Evolutionary conservation across 2,113 vertebrate species (phyloP), one percentile per base, ranked within the genome.

Genomic region (Mastomys natalensis): DNA sequence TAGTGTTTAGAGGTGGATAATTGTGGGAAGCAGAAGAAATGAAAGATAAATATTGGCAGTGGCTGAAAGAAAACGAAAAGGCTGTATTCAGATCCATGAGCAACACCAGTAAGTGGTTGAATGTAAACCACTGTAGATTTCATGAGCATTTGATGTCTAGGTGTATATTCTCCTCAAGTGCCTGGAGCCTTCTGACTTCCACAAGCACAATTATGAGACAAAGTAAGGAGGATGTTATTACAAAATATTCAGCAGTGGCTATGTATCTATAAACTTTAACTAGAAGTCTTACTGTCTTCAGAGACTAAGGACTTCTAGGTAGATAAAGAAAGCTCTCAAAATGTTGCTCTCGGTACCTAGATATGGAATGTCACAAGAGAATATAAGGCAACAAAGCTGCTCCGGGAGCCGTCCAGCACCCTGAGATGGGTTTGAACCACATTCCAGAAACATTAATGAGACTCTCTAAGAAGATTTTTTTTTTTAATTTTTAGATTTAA

Each of bases 1-100:
- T 97, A 97, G 92, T 95, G 95, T 96, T 97, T 91, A 97, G 95
- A 98, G 92, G 91, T 94, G 15, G 95, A 97, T 98, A 95, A 97
- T 96, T 97, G 95, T 95, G 96, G 95, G 95, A 97, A 97, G 91
- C 89, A 98, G 84, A 94, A 96, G 77, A 95, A 97, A 60, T 12
- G 81, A 97, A 97, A 95, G 3, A 48, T 80, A 90, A 97, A 60
- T 78, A 93, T 96, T 97, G 94, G 77, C 93, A 98, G 86, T 2
- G 29, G 64, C 93, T 95, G 81, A 97, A 96, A 91, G 78, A 95
- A 96, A 95, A 92, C 13, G 64, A 95, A 97, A 95, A 82, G 78
- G 1, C 21, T 94, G 58, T 9, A 12, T 73, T 93, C 93, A 96
- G 77, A 85, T 97, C 85, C 3, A 6, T 88, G 91, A 98, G 87